Conservation (phyloP, 2,113 vertebrate genomes). For the Piprites chloris region DNA sequence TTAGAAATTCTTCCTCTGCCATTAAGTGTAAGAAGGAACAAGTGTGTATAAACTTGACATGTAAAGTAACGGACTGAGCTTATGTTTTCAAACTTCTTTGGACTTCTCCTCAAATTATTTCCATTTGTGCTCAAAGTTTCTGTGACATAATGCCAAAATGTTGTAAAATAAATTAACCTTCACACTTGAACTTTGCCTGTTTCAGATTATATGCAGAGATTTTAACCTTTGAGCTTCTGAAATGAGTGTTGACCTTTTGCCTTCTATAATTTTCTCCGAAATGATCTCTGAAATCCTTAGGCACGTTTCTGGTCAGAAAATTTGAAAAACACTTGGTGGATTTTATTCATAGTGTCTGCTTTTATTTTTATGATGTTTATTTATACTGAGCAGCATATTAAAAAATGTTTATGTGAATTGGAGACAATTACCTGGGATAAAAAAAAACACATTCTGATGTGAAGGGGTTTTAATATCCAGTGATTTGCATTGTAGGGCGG, state of each 20-base stretch:
- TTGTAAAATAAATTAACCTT: conserved; percentile 59
- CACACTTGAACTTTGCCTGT: conserved; percentile 22
- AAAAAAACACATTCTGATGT: background rate
- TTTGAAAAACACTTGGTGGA: conserved; percentile 4
- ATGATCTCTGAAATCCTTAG: background rate
- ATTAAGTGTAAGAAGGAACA: conserved; percentile 37
- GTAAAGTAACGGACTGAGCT: background rate
- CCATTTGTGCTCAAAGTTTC: conserved; percentile 57
- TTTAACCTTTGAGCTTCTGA: conserved; percentile 12
- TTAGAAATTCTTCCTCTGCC: conserved; percentile 32
- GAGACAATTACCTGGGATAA: background rate
- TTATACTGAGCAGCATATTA: background rate
- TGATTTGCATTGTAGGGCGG: background rate
- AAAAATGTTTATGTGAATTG: background rate
- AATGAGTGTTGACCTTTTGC: background rate
- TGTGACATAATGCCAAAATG: conserved; percentile 52
- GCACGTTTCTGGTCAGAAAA: background rate
- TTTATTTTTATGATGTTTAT: background rate
- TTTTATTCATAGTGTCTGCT: background rate
- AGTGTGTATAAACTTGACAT: background rate
- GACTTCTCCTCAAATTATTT: conserved; percentile 47
- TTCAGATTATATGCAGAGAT: conserved; percentile 37
- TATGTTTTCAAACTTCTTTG: conserved; percentile 4
- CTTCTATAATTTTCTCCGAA: background rate
- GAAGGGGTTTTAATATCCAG: background rate